Conservation (phyloP, 2,797 vertebrate species). For the Leontopithecus rosalia region DNA sequence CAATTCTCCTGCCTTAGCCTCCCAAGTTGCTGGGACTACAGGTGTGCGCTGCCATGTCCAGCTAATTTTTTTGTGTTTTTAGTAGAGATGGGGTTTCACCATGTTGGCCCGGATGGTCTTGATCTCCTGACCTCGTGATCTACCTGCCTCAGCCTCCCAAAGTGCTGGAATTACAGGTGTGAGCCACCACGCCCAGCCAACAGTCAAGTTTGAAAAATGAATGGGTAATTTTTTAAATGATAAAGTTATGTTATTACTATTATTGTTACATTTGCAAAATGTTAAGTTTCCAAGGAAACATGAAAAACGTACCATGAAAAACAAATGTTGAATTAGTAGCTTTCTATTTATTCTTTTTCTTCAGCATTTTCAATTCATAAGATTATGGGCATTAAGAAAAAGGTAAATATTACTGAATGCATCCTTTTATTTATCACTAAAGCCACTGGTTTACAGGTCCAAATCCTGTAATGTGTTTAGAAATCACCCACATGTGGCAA, state of each 20-base stretch:
- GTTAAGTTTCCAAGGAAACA: slow-evolving; percentile 41
- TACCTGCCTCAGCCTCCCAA: too few relatives aligned
- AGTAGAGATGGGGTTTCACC: too few relatives aligned
- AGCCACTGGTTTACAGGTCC: slow-evolving; percentile 11
- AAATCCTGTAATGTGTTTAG: slow-evolving; percentile 9
- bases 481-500: slow-evolving; percentile 6
- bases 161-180: too few relatives aligned
- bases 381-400: slow-evolving; percentile 21
- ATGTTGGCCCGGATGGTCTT: too few relatives aligned
- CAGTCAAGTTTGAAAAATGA: slow-evolving; percentile 41
- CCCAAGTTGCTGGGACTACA: too few relatives aligned
- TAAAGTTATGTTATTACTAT: background rate
- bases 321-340: background rate
- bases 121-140: too few relatives aligned
- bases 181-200: background rate
- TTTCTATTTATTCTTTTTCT: slow-evolving; percentile 20
- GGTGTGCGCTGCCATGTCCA: too few relatives aligned
- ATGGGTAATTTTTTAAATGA: slow-evolving; percentile 46
- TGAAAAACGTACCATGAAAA: slow-evolving; percentile 1
- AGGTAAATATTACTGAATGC: slow-evolving; percentile 16
- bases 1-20: too few relatives aligned
- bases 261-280: slow-evolving; percentile 45
- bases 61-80: too few relatives aligned
- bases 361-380: slow-evolving; percentile 52
- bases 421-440: slow-evolving; percentile 19